Evolutionary conservation across 1,140 invertebrate genomes (phyloP), one percentile per base, ranked within the genome.

Genomic region (Cryptotermes secundus): DNA sequence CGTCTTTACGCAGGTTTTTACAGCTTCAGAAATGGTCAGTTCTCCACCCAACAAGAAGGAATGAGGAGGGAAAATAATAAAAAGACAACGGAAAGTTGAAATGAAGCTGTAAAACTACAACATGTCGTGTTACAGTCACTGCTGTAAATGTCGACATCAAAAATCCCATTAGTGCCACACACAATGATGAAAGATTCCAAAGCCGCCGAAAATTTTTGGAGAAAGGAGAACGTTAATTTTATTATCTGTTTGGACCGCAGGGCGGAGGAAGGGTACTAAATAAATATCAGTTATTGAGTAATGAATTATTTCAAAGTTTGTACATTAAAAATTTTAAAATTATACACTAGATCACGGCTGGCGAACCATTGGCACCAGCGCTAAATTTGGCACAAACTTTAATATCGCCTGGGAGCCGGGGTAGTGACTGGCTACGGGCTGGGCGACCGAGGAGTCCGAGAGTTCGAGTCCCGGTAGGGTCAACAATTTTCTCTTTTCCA

Each of bases 181-280:
- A 72, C 59, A n/a, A 72, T 72, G 59, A 72, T 72, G 59, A 72
- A 72, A 72, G 59, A 72, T 31, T 31, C 26, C 26, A 31, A 72
- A 72, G 59, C 59, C 59, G 59, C 59, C 59, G n/a, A 72, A 72
- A 72, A 72, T 14, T 72, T 72, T 38, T 72, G 59, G 59, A 72
- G 31, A 16, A 72, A 31, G 4, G 7, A 16, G n/a, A 72, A 72
- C 12, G 19, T 19, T 22, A 59, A 59, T 59, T 59, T 59, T 59
- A 19, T 59, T 59, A 59, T 19, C 1, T 59, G 19, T n/a, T 1
- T 19, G 53, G 59, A 31, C 19, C 7, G 16, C 7, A 7, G 59
- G 26, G n/a, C 3, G 59, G 59, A 10, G 2, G 7, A 26, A 49
- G 2, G 26, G n/a, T 31, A 72, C 22, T 59, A 6, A n/a, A 31